phyloP scores from a whole-genome alignment of 2,888 invertebrate species.

The Anagyrus pseudococci region DNA sequence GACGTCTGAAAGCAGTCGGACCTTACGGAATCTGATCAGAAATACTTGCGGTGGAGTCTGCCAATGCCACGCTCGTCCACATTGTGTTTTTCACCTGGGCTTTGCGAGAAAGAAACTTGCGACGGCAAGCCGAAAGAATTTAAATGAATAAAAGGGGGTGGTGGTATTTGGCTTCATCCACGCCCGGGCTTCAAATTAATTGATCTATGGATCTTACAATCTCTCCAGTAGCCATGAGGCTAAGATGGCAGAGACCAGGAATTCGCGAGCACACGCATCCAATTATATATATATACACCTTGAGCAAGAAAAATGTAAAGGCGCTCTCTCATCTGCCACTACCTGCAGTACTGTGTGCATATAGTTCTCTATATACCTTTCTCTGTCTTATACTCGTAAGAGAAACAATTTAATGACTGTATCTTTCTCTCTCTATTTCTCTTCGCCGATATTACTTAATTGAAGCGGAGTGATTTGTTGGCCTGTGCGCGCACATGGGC shows the following conservation, averaged over 20 bases:
- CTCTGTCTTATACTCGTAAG: background rate
- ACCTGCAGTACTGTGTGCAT: background rate
- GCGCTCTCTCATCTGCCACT: background rate
- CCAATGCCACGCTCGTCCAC: constrained; percentile 13
- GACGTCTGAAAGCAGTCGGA: constrained; percentile 17
- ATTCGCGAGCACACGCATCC: constrained; percentile 22
- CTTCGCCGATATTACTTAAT: constrained; percentile 40
- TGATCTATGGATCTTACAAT: constrained; percentile 55
- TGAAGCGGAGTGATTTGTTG: constrained; percentile 41
- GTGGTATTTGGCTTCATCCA: constrained; percentile 41
- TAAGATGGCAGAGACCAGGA: no score
- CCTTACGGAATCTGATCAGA: constrained; percentile 59
- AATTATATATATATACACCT: constrained; percentile 21
- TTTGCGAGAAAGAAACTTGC: constrained; percentile 9
- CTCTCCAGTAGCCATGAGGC: background rate
- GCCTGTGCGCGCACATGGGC: background rate
- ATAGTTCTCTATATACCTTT: background rate
- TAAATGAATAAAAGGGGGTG: constrained; percentile 47
- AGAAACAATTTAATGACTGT: constrained; percentile 32
- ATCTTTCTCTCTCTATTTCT: background rate
- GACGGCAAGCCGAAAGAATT: constrained; percentile 55
- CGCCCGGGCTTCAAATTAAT: constrained; percentile 60
- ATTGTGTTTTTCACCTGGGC: background rate
- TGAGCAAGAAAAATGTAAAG: constrained; percentile 26
- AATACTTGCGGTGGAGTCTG: constrained; percentile 61